These are phyloP conservation scores for Sitobion miscanthi DNA, from an alignment of 1,140 invertebrate genomes.

Conservation along the genomic window DNA sequence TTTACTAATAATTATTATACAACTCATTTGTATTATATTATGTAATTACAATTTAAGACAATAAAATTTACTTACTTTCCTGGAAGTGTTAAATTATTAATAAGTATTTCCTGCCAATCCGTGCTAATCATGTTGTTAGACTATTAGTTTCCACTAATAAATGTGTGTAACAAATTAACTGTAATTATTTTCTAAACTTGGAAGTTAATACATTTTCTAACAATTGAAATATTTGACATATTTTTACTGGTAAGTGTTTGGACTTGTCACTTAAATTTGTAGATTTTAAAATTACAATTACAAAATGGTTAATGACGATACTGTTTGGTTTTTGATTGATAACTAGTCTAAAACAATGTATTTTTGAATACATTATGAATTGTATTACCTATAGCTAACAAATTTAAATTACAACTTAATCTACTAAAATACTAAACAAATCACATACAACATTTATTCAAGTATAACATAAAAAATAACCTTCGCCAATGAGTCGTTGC, in stretches of 20 bases:
- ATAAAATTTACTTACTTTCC: constrained; percentile 18
- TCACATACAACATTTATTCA: too few species aligned
- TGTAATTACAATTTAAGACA: constrained; percentile 27
- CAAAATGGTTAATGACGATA: background rate
- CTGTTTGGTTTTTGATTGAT: background rate
- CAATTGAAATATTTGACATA: too few species aligned
- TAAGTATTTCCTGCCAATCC: background rate
- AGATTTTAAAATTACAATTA: background rate
- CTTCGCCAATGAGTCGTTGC: background rate
- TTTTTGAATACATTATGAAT: background rate
- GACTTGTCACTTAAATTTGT: too few species aligned
- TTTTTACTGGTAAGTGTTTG: too few species aligned
- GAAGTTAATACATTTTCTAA: background rate
- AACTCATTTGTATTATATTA: constrained; percentile 20
- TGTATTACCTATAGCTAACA: background rate
- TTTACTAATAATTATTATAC: constrained; percentile 22
- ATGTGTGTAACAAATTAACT: too few species aligned
- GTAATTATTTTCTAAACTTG: background rate
- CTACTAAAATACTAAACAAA: background rate
- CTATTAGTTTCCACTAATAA: too few species aligned
- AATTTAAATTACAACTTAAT: background rate
- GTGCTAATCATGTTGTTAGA: background rate
- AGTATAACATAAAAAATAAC: background rate
- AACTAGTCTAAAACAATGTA: background rate
- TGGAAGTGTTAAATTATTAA: background rate